phyloP scores from a whole-genome alignment of 2,113 vertebrate genomes.

The Murina feae region DNA sequence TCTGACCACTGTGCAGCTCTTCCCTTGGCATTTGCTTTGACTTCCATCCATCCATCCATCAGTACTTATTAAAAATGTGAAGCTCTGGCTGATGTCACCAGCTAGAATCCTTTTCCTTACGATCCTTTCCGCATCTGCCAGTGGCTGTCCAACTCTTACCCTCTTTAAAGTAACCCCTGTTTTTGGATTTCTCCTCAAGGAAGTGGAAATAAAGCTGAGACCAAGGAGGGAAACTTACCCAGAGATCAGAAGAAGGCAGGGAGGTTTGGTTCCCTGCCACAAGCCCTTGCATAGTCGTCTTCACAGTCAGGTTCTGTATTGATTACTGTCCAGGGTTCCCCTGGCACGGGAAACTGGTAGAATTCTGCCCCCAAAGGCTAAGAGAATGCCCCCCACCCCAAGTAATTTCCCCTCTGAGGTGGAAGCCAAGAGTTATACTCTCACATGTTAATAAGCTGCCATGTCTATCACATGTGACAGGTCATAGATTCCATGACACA shows the following conservation, averaged over 20 bases:
- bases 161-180: neutral
- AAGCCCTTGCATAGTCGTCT: constrained; percentile 36
- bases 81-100: neutral
- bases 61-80: constrained; percentile 6
- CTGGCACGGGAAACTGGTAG: constrained; percentile 48
- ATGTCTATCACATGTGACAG: constrained; percentile 22
- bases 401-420: neutral
- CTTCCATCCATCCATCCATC: constrained; percentile 7
- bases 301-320: constrained; percentile 34
- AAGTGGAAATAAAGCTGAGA: neutral
- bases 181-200: neutral
- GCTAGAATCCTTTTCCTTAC: neutral
- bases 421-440: neutral
- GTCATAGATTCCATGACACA: constrained; percentile 10
- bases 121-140: neutral
- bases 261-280: constrained; percentile 41
- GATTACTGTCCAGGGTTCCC: constrained; percentile 47
- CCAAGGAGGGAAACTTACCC: constrained; percentile 9
- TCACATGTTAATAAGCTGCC: constrained; percentile 36
- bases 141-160: neutral
- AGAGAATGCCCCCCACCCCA: constrained; percentile 7
- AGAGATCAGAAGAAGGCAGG: constrained; percentile 23
- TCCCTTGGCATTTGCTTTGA: neutral
- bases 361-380: constrained; percentile 42
- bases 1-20: neutral